Conservation (phyloP, 2,888 invertebrate genomes). For the Watsonalla binaria region DNA sequence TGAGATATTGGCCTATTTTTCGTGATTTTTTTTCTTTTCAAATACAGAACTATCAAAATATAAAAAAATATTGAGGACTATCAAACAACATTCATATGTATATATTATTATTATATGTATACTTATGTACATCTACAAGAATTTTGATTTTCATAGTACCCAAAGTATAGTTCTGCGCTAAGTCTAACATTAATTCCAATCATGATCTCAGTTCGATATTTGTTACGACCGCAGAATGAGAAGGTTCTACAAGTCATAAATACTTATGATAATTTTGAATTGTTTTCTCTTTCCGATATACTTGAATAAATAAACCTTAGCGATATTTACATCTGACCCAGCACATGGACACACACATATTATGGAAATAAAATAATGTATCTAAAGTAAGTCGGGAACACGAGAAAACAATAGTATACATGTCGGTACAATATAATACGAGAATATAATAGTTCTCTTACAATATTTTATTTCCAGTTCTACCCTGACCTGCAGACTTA, state of each 20-base stretch:
- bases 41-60: slow-evolving; percentile 81
- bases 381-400: slow-evolving; percentile 52
- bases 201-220: slow-evolving; percentile 63
- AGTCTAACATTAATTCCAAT: slow-evolving; percentile 63
- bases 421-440: slow-evolving; percentile 52
- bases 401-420: slow-evolving; percentile 50
- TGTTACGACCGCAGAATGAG: slow-evolving; percentile 51
- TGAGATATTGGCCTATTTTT: slow-evolving; percentile 75
- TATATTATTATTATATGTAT: slow-evolving; percentile 68
- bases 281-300: slow-evolving; percentile 48
- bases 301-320: slow-evolving; percentile 73
- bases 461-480: slow-evolving; percentile 72
- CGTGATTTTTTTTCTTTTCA: slow-evolving; percentile 58
- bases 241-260: slow-evolving; percentile 50
- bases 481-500: slow-evolving; percentile 78
- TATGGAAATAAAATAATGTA: slow-evolving; percentile 69
- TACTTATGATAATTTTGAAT: slow-evolving; percentile 45
- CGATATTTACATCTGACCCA: slow-evolving; percentile 72
- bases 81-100: slow-evolving; percentile 78
- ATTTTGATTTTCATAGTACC: slow-evolving; percentile 65
- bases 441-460: slow-evolving; percentile 53
- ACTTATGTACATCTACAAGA: slow-evolving; percentile 75
- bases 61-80: slow-evolving; percentile 80
- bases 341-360: slow-evolving; percentile 74
- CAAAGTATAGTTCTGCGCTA: slow-evolving; percentile 74